Percentiles rank a stretch among this genome's conserved stretches.
These are phyloP conservation scores for Lottia gigantea DNA, from an alignment of 2,888 invertebrate species.

Conservation along the genomic window DNA sequence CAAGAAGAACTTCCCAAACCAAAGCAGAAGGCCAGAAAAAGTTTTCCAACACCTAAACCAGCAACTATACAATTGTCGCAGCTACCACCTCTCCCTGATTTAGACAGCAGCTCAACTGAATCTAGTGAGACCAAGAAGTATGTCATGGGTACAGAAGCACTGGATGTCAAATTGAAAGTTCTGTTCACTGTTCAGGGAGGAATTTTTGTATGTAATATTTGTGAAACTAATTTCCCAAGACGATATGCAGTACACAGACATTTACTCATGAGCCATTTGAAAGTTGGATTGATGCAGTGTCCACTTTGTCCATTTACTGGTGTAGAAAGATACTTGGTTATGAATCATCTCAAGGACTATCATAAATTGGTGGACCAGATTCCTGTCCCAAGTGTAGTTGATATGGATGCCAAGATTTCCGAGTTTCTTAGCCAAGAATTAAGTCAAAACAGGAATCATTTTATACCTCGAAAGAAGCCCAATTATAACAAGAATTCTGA, in stretches of 20 bases:
- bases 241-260: slow-evolving; percentile 37
- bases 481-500: slow-evolving; percentile 1
- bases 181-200: slow-evolving; percentile 38
- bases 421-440: slow-evolving; percentile 27
- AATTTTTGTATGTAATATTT: slow-evolving; percentile 27
- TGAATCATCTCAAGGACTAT: slow-evolving; percentile 35
- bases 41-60: not conserved
- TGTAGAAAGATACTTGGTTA: slow-evolving; percentile 35
- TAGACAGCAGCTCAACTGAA: not conserved
- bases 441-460: slow-evolving; percentile 15
- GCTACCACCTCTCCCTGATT: not conserved
- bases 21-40: slow-evolving; percentile 5
- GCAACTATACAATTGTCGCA: not conserved
- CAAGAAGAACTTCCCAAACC: not conserved
- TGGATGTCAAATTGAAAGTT: slow-evolving; percentile 38
- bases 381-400: slow-evolving; percentile 21
- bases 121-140: slow-evolving; percentile 18
- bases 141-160: slow-evolving; percentile 39
- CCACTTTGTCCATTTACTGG: slow-evolving; percentile 35
- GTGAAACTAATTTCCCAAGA: slow-evolving; percentile 35
- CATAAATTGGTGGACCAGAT: slow-evolving; percentile 29
- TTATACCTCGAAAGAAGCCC: not conserved
- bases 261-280: slow-evolving; percentile 35
- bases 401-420: slow-evolving; percentile 27
- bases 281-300: slow-evolving; percentile 33